A percentile compares a stretch with the other conserved stretches of the same genome.
Conservation (phyloP, 2,888 invertebrate genomes). For the Cryptocheilus praepositus region DNA sequence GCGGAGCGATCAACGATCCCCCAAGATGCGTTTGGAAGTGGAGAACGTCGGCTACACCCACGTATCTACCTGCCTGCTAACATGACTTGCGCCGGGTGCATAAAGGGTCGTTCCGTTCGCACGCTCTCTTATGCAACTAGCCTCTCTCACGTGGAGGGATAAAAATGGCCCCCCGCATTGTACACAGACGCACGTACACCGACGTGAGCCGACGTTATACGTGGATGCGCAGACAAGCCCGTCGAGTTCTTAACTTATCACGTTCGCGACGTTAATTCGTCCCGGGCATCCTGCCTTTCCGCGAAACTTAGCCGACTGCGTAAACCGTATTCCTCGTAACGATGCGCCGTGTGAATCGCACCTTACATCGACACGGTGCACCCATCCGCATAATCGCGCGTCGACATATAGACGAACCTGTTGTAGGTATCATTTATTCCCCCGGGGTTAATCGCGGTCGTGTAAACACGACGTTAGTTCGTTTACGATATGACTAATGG, state of each 20-base stretch:
- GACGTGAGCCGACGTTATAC: neutral
- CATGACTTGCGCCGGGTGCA: constrained; percentile 33
- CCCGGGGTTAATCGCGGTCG: constrained; percentile 14
- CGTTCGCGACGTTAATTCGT: neutral
- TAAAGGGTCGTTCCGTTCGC: constrained; percentile 67
- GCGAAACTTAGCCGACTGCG: neutral
- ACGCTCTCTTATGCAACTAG: constrained; percentile 64
- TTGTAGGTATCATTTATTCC: neutral
- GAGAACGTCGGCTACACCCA: constrained; percentile 35
- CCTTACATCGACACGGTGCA: neutral
- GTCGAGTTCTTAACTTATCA: neutral
- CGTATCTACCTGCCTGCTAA: constrained; percentile 36
- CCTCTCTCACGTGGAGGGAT: constrained; percentile 35
- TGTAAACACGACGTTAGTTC: constrained; percentile 6
- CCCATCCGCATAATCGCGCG: neutral
- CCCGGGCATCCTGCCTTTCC: neutral
- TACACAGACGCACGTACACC: constrained; percentile 7
- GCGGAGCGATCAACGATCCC: neutral
- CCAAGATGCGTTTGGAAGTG: constrained; percentile 2
- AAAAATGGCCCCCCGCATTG: constrained; percentile 24
- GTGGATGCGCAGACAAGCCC: neutral
- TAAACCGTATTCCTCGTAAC: neutral
- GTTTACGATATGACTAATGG: constrained; percentile 17
- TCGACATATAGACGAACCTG: neutral
- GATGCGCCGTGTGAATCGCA: constrained; percentile 1